These are phyloP conservation scores for Lasiommata megera DNA, from an alignment of 2,888 invertebrate genomes.

Conservation along the genomic window DNA sequence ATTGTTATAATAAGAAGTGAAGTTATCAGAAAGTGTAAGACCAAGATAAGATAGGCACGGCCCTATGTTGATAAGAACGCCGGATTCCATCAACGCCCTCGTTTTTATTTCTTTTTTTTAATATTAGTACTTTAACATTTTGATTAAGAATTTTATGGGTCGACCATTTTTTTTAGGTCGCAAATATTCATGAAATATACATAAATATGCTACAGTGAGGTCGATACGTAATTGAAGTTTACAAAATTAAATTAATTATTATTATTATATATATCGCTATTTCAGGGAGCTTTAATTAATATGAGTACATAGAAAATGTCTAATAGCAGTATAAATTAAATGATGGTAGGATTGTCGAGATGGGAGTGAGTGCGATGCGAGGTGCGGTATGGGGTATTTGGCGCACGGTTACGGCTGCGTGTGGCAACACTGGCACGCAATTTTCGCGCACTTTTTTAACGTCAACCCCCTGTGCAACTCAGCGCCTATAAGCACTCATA, in stretches of 20 bases:
- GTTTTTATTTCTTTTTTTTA: slow-evolving; percentile 11
- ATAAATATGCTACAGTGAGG: neutral
- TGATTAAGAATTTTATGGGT: neutral
- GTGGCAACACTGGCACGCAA: slow-evolving; percentile 64
- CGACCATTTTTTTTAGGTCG: no score
- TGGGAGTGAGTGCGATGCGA: slow-evolving; percentile 21
- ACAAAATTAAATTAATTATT: neutral
- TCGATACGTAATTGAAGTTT: neutral
- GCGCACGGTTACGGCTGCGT: slow-evolving; percentile 61
- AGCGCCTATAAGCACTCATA: slow-evolving; percentile 70
- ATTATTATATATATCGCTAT: neutral
- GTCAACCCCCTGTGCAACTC: slow-evolving; percentile 62
- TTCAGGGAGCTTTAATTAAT: neutral
- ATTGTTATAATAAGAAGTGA: slow-evolving; percentile 47
- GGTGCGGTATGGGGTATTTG: slow-evolving; percentile 28
- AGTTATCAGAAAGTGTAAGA: slow-evolving; percentile 55
- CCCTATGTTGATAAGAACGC: slow-evolving; percentile 67
- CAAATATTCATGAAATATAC: neutral
- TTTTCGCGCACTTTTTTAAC: slow-evolving; percentile 57
- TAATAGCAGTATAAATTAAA: neutral
- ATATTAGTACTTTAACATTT: neutral
- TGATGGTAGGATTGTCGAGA: slow-evolving; percentile 12
- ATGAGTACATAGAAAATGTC: neutral
- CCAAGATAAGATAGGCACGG: slow-evolving; percentile 71
- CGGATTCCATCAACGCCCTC: slow-evolving; percentile 57